Percentiles rank a stretch among this genome's conserved stretches.
Conservation (phyloP, 2,797 vertebrate genomes). For the Pangasius sanitwongsei region DNA sequence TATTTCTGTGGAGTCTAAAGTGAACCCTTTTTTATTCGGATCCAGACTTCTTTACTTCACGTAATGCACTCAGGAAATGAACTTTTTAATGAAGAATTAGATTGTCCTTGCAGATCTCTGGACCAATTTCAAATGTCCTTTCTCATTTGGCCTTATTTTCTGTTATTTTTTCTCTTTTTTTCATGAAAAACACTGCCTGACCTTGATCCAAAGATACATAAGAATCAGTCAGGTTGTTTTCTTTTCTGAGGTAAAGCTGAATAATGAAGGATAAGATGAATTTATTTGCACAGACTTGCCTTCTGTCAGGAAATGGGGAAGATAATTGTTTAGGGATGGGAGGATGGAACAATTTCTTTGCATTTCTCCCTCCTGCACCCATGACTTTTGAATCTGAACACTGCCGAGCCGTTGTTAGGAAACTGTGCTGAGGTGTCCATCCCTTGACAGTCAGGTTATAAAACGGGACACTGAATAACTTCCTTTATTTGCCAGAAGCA, state of each 20-base stretch:
- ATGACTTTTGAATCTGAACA: neutral
- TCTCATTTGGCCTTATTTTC: neutral
- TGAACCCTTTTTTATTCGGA: neutral
- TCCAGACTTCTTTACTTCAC: neutral
- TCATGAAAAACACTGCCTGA: neutral
- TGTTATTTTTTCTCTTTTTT: neutral
- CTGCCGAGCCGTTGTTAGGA: neutral
- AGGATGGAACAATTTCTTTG: neutral
- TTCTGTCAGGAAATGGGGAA: slow-evolving; percentile 10
- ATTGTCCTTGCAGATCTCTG: slow-evolving; percentile 14
- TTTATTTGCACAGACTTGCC: neutral
- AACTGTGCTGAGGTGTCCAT: neutral
- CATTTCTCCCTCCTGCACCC: neutral
- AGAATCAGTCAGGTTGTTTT: neutral
- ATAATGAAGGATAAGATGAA: slow-evolving; percentile 8
- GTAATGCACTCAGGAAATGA: slow-evolving; percentile 8
- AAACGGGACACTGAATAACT: slow-evolving; percentile 3
- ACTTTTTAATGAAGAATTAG: neutral
- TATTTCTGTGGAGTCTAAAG: neutral
- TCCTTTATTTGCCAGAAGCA: neutral
- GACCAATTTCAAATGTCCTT: neutral
- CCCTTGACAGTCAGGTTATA: neutral
- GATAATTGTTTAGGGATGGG: slow-evolving; percentile 20
- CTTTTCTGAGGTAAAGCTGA: neutral
- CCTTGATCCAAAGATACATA: neutral